Conservation (phyloP, 2,888 invertebrate species). For the Ennomos quercinarius region DNA sequence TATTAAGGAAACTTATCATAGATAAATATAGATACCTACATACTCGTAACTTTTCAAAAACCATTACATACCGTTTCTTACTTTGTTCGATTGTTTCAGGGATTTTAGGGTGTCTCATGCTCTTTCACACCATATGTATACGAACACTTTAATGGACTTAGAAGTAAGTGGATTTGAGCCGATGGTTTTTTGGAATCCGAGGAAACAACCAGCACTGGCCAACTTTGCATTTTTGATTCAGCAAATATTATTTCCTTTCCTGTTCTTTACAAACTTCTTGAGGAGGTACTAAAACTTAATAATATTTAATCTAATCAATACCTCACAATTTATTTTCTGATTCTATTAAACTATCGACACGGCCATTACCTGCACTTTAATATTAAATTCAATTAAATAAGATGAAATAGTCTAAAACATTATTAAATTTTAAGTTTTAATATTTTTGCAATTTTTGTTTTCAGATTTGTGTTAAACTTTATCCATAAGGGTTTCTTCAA, state of each 20-base stretch:
- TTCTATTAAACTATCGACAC: no score
- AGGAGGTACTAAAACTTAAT: constrained; percentile 37
- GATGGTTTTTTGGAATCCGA: constrained; percentile 87
- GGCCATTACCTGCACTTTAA: no score
- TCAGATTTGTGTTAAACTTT: constrained; percentile 59
- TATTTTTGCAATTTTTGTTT: constrained; percentile 32
- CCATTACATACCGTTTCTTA: no score
- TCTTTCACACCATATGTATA: constrained; percentile 91
- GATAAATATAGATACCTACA: no score
- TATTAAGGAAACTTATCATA: no score
- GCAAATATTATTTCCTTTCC: constrained; percentile 64
- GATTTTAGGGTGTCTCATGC: constrained; percentile 91
- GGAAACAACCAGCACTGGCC: constrained; percentile 78
- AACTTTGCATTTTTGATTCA: constrained; percentile 83
- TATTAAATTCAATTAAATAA: no score
- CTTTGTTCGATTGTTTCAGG: constrained; percentile 59
- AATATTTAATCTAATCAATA: no score
- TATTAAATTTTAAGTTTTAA: not conserved
- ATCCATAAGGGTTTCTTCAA: constrained; percentile 57
- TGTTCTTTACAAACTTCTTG: constrained; percentile 64
- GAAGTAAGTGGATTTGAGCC: constrained; percentile 90
- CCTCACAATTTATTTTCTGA: no score
- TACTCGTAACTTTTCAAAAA: no score
- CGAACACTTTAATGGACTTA: constrained; percentile 91
- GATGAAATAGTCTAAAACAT: no score